Evolutionary conservation across 2,797 vertebrate genomes (phyloP), one percentile per base, ranked within the genome.

Genomic region (Cyclopterus lumpus): DNA sequence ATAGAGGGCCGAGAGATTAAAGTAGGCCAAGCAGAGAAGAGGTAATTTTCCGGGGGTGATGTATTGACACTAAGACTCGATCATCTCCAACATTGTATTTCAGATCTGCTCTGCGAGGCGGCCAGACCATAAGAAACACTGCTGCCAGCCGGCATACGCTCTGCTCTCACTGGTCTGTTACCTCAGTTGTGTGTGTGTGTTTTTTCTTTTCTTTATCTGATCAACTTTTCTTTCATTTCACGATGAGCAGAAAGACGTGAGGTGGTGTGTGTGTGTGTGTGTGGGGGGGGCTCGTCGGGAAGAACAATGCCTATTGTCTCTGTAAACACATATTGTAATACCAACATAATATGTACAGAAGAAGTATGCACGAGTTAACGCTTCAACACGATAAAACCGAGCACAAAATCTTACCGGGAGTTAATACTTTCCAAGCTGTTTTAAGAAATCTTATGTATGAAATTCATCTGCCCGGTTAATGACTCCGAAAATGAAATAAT

Each of bases 1-100:
- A 95, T 94, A 93, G 93, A 93, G 79, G 77, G 75, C 82, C 74
- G 68, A 92, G 90, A 94, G 94, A 95, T 95, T 94, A 94, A 94
- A 93, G 93, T 93, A 92, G 92, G 92, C 92, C 91, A 86, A 93
- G 93, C 93, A 90, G 91, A 94, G 90, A 93, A 80, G 89, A 95
- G 90, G 91, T 93, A 88, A 93, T 91, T 95, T 93, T 94, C 90
- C 82, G 86, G 83, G 88, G 75, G 36, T 92, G 93, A 94, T 93
- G 92, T 94, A 93, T 94, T 93, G 92, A 94, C 93, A 93, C 90
- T 90, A 89, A 93, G 89, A 92, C 91, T 93, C 91, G 84, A 92
- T 93, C 92, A 93, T 90, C 90, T 90, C 84, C 85, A 65, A 77
- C 90, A 90, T 89, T 91, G 88, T 92, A 85, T 92, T 88, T 87